Evolutionary conservation across 2,797 vertebrate species (phyloP).

Genomic region (Anguilla pacifica): DNA sequence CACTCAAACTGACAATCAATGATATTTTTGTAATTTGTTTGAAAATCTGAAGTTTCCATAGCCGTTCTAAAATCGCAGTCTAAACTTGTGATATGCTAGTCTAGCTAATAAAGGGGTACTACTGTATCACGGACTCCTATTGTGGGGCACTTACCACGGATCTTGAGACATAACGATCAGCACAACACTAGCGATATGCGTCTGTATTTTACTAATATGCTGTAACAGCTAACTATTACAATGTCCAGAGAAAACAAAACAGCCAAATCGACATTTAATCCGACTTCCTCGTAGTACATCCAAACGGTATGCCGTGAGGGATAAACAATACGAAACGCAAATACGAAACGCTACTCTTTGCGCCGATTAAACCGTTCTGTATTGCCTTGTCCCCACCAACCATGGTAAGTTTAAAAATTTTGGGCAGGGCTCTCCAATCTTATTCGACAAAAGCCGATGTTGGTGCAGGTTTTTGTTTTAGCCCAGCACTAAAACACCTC

Average conservation of each 20-base stretch:
- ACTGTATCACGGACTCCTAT: not conserved
- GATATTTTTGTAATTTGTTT: not conserved
- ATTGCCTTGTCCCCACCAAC: too few species aligned
- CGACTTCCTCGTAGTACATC: conserved; percentile 64
- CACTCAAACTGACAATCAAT: not conserved
- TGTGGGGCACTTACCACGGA: conserved; percentile 60
- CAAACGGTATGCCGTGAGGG: conserved; percentile 44
- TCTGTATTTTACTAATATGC: not conserved
- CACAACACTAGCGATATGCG: conserved; percentile 23
- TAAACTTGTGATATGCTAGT: not conserved
- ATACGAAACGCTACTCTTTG: not conserved
- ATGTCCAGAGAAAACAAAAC: not conserved
- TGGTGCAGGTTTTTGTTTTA: too few species aligned
- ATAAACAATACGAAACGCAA: conserved; percentile 29
- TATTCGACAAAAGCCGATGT: too few species aligned
- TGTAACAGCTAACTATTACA: not conserved
- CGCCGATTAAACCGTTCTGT: too few species aligned
- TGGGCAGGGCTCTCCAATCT: too few species aligned
- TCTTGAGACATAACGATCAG: conserved; percentile 66
- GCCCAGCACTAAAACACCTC: too few species aligned
- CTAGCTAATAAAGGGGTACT: not conserved
- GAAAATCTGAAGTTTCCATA: not conserved
- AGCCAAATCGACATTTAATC: not conserved
- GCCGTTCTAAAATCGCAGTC: too few species aligned
- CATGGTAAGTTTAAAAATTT: too few species aligned